A percentile compares a stretch with the other conserved stretches of the same genome.
These are phyloP conservation scores for Dendropsophus ebraccatus DNA, from an alignment of 2,113 vertebrate species.

Conservation along the genomic window DNA sequence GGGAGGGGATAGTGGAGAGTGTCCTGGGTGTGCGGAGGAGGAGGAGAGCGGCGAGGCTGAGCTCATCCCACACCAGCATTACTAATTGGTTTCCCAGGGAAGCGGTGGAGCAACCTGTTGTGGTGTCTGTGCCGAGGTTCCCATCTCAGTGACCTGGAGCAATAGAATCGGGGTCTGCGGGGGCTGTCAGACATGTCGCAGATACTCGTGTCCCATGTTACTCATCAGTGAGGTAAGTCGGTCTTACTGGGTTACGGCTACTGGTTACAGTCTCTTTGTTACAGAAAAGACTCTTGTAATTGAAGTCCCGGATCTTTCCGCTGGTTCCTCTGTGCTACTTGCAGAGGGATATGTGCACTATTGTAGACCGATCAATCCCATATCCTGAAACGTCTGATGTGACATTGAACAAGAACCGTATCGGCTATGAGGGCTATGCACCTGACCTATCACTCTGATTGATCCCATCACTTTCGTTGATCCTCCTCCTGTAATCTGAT, in stretches of 20 bases:
- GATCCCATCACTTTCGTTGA: not conserved
- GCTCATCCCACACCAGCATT: conserved; percentile 55
- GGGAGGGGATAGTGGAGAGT: conserved; percentile 29
- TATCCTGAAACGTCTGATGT: not conserved
- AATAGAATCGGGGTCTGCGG: not conserved
- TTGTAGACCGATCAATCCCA: not conserved
- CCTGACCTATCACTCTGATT: too few relatives aligned
- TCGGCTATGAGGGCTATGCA: too few relatives aligned
- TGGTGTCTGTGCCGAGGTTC: not conserved
- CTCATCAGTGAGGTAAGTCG: not conserved
- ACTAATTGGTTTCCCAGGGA: conserved; percentile 49
- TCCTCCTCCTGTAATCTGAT: not conserved
- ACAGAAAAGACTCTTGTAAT: not conserved
- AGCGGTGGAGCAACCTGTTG: conserved; percentile 45
- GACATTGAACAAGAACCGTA: not conserved
- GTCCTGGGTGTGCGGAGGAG: conserved; percentile 28
- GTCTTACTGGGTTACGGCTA: not conserved
- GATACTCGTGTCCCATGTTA: not conserved
- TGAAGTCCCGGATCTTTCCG: not conserved
- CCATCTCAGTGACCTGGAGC: not conserved
- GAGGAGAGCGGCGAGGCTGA: conserved; percentile 36
- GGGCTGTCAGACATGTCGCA: not conserved
- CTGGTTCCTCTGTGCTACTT: not conserved
- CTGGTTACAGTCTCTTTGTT: not conserved
- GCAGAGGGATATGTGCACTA: not conserved